Base-by-base conservation (phyloP, 2,113 vertebrate species). In the Andinoacara biseriatus region DNA sequence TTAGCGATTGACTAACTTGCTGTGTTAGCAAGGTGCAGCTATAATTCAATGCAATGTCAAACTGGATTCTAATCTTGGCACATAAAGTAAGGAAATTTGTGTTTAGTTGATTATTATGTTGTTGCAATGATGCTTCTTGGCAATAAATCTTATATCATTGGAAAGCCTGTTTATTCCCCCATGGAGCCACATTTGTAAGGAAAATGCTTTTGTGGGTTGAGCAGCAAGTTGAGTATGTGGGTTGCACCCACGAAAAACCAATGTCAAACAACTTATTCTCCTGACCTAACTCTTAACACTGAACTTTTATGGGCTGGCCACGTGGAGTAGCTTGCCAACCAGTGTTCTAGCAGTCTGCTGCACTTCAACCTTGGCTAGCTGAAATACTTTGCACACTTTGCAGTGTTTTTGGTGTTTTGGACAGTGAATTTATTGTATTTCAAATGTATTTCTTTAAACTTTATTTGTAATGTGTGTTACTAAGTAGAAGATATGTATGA, bases 291-390 rank as follows among this genome's bases (percentile, higher is more conserved):
- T 7, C 0, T 67, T 29, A 67, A 67, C 8, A 49, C 40, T 46
- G 29, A 46, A 67, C 26, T 0, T 67, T 67, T 46, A 17, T 69
- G 29, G 43, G 43, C 10, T 13, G 26, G 43, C 7, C 20, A 18
- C 24, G 52, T 31, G 17, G 24, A 52, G 17, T 18, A 18, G 8
- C 20, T n/a, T 8, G 52, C 20, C n/a, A 57, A 22, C 3, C 46
- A 31, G 10, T 2, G 0, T 72, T 52, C 24, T 52, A 20, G 17
- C 24, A 0, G 1, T 43, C 20, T 72, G 24, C 2, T 52, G 43
- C 11, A 10, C 46, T 54, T 72, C 46, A 72, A 14, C 67, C 67
- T 72, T 54, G 31, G 17, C 67, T 54, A 54, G 52, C 18, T 54
- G 20, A n/a, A 54, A 54, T 11, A 18, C 49, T 72, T 72, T 24